phyloP scores from a whole-genome alignment of 2,888 invertebrate genomes.

The Parascotia fuliginaria region DNA sequence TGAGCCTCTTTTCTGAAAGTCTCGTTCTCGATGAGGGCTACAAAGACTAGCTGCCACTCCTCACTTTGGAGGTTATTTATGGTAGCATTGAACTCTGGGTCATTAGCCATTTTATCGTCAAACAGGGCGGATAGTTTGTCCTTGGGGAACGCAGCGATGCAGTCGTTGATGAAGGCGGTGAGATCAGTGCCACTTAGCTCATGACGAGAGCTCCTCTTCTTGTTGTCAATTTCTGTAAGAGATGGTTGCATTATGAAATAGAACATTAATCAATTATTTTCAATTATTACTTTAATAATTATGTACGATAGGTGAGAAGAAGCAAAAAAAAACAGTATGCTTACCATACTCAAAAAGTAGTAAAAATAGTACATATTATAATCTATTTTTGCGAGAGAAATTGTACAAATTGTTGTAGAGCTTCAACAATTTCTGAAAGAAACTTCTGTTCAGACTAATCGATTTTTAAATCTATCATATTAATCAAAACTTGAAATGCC shows the following conservation, averaged over 20 bases:
- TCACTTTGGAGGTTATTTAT: constrained; percentile 65
- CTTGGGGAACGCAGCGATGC: constrained; percentile 58
- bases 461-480: too few relatives aligned
- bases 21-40: constrained; percentile 61
- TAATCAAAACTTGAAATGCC: too few relatives aligned
- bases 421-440: too few relatives aligned
- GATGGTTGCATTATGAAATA: background rate
- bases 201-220: constrained; percentile 37
- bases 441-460: too few relatives aligned
- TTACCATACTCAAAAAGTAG: too few relatives aligned
- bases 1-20: constrained; percentile 60
- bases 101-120: constrained; percentile 64
- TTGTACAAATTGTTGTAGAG: too few relatives aligned
- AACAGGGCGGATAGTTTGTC: constrained; percentile 63
- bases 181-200: constrained; percentile 55
- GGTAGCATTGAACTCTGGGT: constrained; percentile 62
- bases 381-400: too few relatives aligned
- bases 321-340: too few relatives aligned
- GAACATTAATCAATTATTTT: too few relatives aligned
- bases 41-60: constrained; percentile 59
- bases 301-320: too few relatives aligned
- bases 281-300: too few relatives aligned
- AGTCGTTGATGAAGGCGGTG: constrained; percentile 57
- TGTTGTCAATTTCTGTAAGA: constrained; percentile 29
- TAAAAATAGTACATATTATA: too few relatives aligned